Conservation (phyloP, 2,797 vertebrate species). For the Aeoliscus strigatus region DNA sequence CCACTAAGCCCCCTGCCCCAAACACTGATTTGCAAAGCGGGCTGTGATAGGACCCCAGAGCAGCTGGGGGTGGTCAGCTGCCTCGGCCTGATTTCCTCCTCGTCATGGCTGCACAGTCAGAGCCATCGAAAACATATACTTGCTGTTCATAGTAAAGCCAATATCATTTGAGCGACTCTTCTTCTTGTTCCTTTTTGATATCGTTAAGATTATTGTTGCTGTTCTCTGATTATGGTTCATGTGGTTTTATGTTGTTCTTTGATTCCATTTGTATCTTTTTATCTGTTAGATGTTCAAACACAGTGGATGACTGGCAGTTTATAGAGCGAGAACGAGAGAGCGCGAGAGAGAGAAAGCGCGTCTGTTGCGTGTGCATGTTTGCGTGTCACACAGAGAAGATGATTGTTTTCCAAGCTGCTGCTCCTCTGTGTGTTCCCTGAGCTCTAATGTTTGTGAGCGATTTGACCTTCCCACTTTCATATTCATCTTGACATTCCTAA, state of each 20-base stretch:
- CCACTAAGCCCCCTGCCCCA: conserved; percentile 21
- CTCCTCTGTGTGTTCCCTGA: conserved; percentile 55
- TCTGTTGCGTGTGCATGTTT: conserved; percentile 52
- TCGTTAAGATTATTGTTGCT: conserved; percentile 75
- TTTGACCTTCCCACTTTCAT: conserved; percentile 76
- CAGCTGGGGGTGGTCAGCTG: conserved; percentile 20
- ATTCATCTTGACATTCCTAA: conserved; percentile 76
- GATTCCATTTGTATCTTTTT: conserved; percentile 71
- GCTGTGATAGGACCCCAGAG: conserved; percentile 32
- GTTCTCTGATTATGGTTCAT: conserved; percentile 71
- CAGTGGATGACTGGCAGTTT: conserved; percentile 45
- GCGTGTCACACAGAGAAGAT: conserved; percentile 58
- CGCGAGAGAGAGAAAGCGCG: conserved; percentile 39
- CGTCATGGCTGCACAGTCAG: conserved; percentile 54
- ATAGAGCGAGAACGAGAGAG: conserved; percentile 23
- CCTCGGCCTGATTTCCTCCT: conserved; percentile 35
- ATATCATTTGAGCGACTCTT: conserved; percentile 67
- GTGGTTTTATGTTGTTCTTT: conserved; percentile 73
- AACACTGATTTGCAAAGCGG: conserved; percentile 33
- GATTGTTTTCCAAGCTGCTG: conserved; percentile 71
- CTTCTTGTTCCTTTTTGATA: conserved; percentile 70
- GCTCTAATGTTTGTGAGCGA: conserved; percentile 61
- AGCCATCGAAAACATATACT: conserved; percentile 68
- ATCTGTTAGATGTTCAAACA: conserved; percentile 59
- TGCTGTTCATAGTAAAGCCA: conserved; percentile 75